Evolutionary conservation across 2,888 invertebrate genomes (phyloP).

Genomic region (Xanthia icteritia): DNA sequence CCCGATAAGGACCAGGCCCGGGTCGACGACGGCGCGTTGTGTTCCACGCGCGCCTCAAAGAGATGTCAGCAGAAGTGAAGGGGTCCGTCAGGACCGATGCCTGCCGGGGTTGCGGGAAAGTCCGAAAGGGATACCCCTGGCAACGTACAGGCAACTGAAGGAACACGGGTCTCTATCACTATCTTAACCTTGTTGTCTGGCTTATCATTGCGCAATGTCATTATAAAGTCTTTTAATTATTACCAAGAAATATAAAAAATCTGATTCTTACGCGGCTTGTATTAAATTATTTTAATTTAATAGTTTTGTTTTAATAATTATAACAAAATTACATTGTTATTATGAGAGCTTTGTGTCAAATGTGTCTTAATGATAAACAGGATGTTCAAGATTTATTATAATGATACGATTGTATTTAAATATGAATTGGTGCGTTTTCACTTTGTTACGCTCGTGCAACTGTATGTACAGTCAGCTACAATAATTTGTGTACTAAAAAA

Average conservation of each 20-base stretch:
- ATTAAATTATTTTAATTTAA: background rate
- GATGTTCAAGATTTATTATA: conserved; percentile 10
- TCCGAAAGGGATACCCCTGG: too few relatives aligned
- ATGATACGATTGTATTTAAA: conserved; percentile 57
- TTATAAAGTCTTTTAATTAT: background rate
- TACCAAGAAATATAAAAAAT: background rate
- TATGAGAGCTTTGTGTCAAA: conserved; percentile 5
- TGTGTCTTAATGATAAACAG: background rate
- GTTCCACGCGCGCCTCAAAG: too few relatives aligned
- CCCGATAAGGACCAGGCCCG: too few relatives aligned
- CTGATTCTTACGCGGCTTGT: background rate
- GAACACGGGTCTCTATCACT: too few relatives aligned
- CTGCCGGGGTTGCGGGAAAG: too few relatives aligned
- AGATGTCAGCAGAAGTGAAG: too few relatives aligned
- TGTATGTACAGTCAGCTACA: conserved; percentile 21
- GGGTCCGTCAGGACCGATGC: too few relatives aligned
- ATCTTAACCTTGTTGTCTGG: background rate
- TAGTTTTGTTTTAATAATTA: background rate
- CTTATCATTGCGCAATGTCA: background rate
- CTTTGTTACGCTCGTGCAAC: background rate
- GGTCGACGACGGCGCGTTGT: too few relatives aligned
- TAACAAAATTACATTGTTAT: background rate
- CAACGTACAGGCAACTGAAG: too few relatives aligned
- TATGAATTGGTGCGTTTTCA: conserved; percentile 67
- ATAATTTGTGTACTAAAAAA: background rate